Evolutionary conservation across 2,113 vertebrate genomes (phyloP).

Genomic region (Dendropsophus ebraccatus): DNA sequence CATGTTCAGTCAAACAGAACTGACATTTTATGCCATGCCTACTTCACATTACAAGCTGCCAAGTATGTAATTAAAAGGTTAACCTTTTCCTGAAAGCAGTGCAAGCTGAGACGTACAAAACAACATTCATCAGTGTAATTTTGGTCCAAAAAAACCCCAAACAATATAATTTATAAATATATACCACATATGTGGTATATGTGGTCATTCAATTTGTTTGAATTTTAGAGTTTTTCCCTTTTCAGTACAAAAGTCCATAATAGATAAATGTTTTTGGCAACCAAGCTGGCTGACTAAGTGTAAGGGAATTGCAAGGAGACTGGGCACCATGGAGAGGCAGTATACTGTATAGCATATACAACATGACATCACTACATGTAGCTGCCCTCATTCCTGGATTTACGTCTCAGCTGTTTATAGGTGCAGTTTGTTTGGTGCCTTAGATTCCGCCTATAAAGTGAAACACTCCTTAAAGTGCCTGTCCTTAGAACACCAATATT

Average conservation of each 20-base stretch:
- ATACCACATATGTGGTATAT: background rate
- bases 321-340: background rate
- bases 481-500: background rate
- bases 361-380: background rate
- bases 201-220: too few relatives aligned
- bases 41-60: background rate
- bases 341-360: background rate
- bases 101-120: background rate
- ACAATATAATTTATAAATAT: too few relatives aligned
- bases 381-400: background rate
- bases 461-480: too few relatives aligned
- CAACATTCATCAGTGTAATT: background rate
- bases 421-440: background rate
- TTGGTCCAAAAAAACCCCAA: too few relatives aligned
- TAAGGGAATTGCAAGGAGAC: background rate
- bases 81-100: background rate
- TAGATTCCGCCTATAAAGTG: too few relatives aligned
- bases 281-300: too few relatives aligned
- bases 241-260: background rate
- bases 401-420: background rate
- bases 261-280: too few relatives aligned
- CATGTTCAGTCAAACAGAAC: slow-evolving; percentile 12
- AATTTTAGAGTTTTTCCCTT: too few relatives aligned
- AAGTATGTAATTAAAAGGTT: background rate
- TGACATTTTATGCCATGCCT: slow-evolving; percentile 1